phyloP scores from a whole-genome alignment of 2,113 vertebrate genomes.

The Phyllostomus discolor region DNA sequence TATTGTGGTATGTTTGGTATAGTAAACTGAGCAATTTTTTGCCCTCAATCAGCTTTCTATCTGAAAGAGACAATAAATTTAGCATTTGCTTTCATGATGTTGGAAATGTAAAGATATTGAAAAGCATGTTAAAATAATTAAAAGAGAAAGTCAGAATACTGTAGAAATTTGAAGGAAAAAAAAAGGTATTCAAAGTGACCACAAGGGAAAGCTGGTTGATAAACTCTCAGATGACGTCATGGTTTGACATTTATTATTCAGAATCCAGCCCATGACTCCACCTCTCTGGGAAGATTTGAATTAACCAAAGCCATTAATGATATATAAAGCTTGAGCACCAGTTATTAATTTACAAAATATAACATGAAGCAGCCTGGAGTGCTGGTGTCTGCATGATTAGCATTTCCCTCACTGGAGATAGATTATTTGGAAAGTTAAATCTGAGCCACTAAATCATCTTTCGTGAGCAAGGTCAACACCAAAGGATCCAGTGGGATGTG shows the following conservation, averaged over 20 bases:
- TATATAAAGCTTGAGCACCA: background rate
- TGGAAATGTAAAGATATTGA: background rate
- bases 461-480: background rate
- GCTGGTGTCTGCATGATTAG: background rate
- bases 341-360: background rate
- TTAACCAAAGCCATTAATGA: background rate
- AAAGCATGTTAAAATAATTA: background rate
- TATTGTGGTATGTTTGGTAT: background rate
- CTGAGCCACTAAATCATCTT: background rate
- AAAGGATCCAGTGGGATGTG: background rate
- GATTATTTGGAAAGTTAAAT: background rate
- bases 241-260: background rate
- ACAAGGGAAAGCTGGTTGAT: background rate
- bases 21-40: background rate
- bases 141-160: background rate
- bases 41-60: background rate
- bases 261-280: background rate
- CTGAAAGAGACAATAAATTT: slow-evolving; percentile 16
- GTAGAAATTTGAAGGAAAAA: background rate
- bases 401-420: background rate
- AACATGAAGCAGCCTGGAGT: background rate
- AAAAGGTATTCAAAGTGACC: background rate
- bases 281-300: background rate
- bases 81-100: background rate
- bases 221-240: background rate